Evolutionary conservation across 1,140 invertebrate species (phyloP), one percentile per base, ranked within the genome.

Genomic region (Nomia melanderi): DNA sequence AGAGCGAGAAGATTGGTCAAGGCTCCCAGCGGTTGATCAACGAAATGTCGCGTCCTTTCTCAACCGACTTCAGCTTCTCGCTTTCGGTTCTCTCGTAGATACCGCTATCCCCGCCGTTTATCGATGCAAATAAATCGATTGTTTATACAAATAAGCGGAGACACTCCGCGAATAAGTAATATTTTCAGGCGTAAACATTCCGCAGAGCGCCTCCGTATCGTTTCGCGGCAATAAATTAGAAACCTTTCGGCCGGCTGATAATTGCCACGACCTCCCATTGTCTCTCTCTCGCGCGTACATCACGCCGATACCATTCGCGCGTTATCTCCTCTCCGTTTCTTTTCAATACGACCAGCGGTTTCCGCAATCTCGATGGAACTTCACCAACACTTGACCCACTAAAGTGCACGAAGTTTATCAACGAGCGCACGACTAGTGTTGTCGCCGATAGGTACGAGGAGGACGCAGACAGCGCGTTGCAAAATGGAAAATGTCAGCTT

Each of bases 361-460:
- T 83, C 62, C 57, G 41, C 59, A 82, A 86, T 79, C 76, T 62
- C 74, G 57, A 44, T 82, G 76, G 70, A 84, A 82, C 50, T 79
- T 86, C 54, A 70, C 70, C 53, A 20, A 78, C 69, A 78, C 41
- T 84, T 86, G 84, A 86, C 77, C 79, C 44, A 76, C 14, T 84
- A 72, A 60, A 63, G n/a, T 20, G 54, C 56, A 80, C 59, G 72
- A 39, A 77, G 67, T 71, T 81, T 75, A 81, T 84, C 78, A 20
- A 69, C 23, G 25, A 59, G n/a, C 70, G 57, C 76, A 67, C 41
- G 66, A 39, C 31, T 67, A 9, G n/a, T n/a, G 44, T 9, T 39
- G 8, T 11, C 0, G 23, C 7, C 3, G 31, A 81, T 57, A 78
- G 39, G 36, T 54, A 17, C 17, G 12, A 36, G 29, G 72, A 69